Percentiles rank a stretch among this genome's conserved stretches.
These are phyloP conservation scores for Liolophura sinensis DNA, from an alignment of 1,140 invertebrate genomes.

Conservation along the genomic window DNA sequence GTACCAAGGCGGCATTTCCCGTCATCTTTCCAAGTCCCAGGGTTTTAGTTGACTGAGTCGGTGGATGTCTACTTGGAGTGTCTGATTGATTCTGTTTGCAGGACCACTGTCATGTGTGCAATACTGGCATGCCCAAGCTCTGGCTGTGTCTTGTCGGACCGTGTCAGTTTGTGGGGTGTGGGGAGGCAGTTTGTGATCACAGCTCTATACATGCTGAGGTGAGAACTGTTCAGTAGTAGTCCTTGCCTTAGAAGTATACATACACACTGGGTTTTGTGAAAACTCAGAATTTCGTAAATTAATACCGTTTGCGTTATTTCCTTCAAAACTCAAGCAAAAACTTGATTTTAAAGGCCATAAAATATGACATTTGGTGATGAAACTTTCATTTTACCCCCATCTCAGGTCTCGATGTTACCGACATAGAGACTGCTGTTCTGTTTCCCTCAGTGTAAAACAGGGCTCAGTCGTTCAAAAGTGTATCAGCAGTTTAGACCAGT, in stretches of 20 bases:
- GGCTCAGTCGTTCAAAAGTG: no score
- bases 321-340: neutral
- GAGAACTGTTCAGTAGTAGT: slow-evolving; percentile 22
- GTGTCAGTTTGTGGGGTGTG: slow-evolving; percentile 79
- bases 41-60: no score
- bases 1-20: no score
- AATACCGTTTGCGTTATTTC: neutral
- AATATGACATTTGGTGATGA: neutral
- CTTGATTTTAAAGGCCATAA: neutral
- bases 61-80: no score
- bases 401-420: no score
- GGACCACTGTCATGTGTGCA: no score
- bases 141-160: slow-evolving; percentile 81
- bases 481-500: no score
- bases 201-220: slow-evolving; percentile 76
- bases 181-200: slow-evolving; percentile 77
- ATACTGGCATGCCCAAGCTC: slow-evolving; percentile 65
- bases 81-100: no score
- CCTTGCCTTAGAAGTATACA: neutral
- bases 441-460: no score
- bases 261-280: neutral
- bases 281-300: neutral
- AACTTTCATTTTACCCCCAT: no score
- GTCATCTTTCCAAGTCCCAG: no score
- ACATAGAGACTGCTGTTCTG: no score